Conservation (phyloP, 2,113 vertebrate species). For the Trematocara stigmaticum region DNA sequence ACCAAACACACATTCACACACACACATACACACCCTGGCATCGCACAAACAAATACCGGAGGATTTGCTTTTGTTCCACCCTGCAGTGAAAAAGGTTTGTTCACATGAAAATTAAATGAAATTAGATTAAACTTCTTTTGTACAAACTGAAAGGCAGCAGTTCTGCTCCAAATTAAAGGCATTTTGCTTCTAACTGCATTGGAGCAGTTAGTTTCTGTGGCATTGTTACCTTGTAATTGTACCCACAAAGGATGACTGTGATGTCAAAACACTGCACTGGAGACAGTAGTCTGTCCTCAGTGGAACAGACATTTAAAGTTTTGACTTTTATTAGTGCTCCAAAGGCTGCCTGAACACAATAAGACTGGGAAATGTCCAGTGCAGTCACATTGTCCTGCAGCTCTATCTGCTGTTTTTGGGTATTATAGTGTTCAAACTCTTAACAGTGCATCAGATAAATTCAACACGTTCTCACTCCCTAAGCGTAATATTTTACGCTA, state of each 20-base stretch:
- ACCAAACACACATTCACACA: not conserved
- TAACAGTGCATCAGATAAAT: not conserved
- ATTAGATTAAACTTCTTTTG: conserved; percentile 39
- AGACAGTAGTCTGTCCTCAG: not conserved
- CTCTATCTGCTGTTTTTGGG: not conserved
- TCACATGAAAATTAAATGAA: conserved; percentile 17
- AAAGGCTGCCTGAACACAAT: not conserved
- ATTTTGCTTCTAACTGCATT: not conserved
- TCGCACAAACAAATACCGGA: not conserved
- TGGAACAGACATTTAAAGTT: not conserved
- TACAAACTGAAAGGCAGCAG: conserved; percentile 1
- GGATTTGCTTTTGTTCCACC: conserved; percentile 7
- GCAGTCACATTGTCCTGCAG: not conserved
- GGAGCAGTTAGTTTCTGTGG: not conserved
- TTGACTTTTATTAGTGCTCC: not conserved
- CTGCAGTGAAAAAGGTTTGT: conserved; percentile 27
- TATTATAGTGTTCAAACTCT: accelerated
- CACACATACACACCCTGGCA: not conserved
- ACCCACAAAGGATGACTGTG: not conserved
- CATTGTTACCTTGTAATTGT: conserved; percentile 18
- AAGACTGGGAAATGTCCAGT: not conserved
- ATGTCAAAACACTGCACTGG: not conserved
- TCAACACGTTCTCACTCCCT: too few relatives aligned
- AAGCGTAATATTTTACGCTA: too few relatives aligned
- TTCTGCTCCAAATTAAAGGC: conserved; percentile 42